Percentiles rank a stretch among this genome's conserved stretches.
Conservation (phyloP, 2,888 invertebrate genomes). For the Apotomis capreana region DNA sequence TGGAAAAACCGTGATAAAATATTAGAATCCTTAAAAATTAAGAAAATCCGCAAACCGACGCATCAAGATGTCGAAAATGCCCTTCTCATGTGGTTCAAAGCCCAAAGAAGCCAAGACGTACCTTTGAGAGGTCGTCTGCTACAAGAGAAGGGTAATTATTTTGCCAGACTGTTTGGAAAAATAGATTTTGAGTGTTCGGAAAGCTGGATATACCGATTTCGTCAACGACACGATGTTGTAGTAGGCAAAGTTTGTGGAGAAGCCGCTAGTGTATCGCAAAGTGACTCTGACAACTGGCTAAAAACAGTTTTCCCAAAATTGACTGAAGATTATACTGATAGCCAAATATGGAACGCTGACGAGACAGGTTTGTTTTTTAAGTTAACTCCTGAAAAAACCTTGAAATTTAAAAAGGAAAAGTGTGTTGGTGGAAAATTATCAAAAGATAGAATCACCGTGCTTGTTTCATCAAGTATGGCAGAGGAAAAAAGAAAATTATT, state of each 20-base stretch:
- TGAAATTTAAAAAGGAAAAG: too few species aligned
- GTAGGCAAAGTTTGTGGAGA: conserved; percentile 3
- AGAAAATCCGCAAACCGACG: conserved; percentile 12
- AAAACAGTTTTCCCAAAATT: too few species aligned
- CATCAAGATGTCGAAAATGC: conserved; percentile 18
- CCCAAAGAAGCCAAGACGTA: conserved; percentile 1
- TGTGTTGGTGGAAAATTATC: too few species aligned
- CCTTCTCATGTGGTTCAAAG: conserved; percentile 11
- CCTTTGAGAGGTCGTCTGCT: background rate
- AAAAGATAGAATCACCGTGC: too few species aligned
- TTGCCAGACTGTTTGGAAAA: conserved; percentile 21
- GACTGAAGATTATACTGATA: too few species aligned
- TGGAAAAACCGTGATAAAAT: conserved; percentile 37
- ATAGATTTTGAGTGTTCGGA: conserved; percentile 23
- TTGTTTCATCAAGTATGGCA: too few species aligned
- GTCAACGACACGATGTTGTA: conserved; percentile 31
- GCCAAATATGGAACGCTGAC: too few species aligned
- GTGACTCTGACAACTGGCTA: background rate
- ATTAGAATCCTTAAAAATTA: conserved; percentile 19
- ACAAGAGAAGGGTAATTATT: conserved; percentile 24
- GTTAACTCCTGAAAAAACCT: too few species aligned
- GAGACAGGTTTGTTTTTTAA: too few species aligned
- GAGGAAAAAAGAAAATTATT: too few species aligned
- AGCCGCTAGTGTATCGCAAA: too few species aligned
- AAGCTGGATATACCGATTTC: conserved; percentile 38